A percentile compares a stretch with the other conserved stretches of the same genome.
Conservation (phyloP, 2,888 invertebrate genomes). For the Blomia tropicalis region DNA sequence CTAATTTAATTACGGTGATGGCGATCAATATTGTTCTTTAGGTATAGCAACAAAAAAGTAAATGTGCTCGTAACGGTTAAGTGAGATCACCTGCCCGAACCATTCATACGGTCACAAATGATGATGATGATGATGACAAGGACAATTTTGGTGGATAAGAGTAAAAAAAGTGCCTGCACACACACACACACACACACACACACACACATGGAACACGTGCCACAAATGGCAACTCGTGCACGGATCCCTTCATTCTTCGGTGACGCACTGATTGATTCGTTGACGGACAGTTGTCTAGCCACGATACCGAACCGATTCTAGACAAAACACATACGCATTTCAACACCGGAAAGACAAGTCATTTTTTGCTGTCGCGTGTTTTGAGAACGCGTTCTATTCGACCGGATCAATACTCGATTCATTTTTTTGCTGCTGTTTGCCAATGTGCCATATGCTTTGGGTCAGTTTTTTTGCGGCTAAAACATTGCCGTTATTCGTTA, state of each 20-base stretch:
- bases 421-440: not conserved
- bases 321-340: too few species aligned
- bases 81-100: slow-evolving; percentile 5
- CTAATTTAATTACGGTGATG: slow-evolving; percentile 5
- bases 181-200: not conserved
- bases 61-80: slow-evolving; percentile 8
- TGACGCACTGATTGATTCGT: slow-evolving; percentile 5
- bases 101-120: too few species aligned
- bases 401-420: too few species aligned
- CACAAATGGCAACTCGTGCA: slow-evolving; percentile 2
- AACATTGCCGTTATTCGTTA: not conserved
- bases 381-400: not conserved
- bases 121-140: slow-evolving; percentile 15
- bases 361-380: slow-evolving; percentile 3
- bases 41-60: too few species aligned
- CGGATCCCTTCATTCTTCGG: not conserved
- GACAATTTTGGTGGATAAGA: slow-evolving; percentile 1
- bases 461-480: not conserved
- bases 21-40: not conserved
- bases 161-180: too few species aligned
- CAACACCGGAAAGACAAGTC: slow-evolving; percentile 1
- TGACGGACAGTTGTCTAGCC: not conserved
- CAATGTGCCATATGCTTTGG: not conserved
- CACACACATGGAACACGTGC: not conserved
- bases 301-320: not conserved